phyloP scores from a whole-genome alignment of 2,113 vertebrate genomes.

The Salvator merianae region DNA sequence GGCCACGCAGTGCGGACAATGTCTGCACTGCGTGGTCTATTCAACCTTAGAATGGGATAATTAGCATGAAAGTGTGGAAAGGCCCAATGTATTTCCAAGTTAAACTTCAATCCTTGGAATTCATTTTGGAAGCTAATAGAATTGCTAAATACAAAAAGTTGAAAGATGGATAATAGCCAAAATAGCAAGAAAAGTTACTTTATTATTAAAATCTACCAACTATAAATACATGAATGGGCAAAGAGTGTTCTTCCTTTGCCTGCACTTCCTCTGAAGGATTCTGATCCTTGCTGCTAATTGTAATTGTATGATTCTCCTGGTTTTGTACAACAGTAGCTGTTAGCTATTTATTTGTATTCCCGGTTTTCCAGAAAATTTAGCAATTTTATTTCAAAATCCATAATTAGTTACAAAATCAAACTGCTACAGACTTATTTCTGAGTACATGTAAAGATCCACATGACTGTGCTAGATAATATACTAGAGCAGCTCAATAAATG shows the following conservation, averaged over 20 bases:
- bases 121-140: not conserved
- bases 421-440: no score
- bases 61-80: no score
- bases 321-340: not conserved
- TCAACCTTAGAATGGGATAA: no score
- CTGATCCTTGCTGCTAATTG: not conserved
- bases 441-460: not conserved
- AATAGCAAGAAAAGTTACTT: not conserved
- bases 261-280: not conserved
- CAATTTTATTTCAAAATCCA: not conserved
- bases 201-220: no score
- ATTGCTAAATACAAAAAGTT: not conserved
- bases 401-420: not conserved
- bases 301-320: not conserved
- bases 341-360: no score
- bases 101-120: not conserved
- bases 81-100: not conserved
- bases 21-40: no score
- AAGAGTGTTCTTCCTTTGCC: not conserved
- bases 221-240: not conserved
- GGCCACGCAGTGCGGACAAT: no score
- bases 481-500: no score
- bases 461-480: no score
- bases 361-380: not conserved
- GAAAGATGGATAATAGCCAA: no score